Evolutionary conservation across 2,888 invertebrate species (phyloP).

Genomic region (Drosophila helvetica): DNA sequence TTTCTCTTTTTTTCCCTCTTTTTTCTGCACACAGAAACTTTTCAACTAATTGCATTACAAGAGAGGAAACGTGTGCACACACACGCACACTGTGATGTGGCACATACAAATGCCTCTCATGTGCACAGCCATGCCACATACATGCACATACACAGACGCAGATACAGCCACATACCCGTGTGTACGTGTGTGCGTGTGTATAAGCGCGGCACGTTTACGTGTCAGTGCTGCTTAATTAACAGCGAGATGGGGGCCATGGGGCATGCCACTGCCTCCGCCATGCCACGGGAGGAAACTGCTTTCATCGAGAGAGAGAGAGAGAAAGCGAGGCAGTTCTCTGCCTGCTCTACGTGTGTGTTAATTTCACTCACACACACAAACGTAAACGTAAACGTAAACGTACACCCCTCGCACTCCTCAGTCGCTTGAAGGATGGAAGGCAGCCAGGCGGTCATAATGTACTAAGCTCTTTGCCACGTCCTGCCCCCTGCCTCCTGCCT

Average conservation of each 20-base stretch:
- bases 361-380: not conserved
- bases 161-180: too few species aligned
- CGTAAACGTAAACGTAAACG: not conserved
- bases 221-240: slow-evolving; percentile 73
- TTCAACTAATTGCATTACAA: slow-evolving; percentile 78
- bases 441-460: slow-evolving; percentile 64
- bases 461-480: slow-evolving; percentile 47
- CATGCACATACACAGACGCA: slow-evolving; percentile 10
- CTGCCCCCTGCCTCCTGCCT: slow-evolving; percentile 7
- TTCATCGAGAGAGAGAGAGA: too few species aligned
- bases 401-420: not conserved
- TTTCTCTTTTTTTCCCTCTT: slow-evolving; percentile 14
- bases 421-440: slow-evolving; percentile 15
- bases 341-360: not conserved
- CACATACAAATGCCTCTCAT: not conserved
- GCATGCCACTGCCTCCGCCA: not conserved
- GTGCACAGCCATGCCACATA: not conserved
- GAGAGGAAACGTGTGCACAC: slow-evolving; percentile 72
- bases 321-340: not conserved
- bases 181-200: too few species aligned
- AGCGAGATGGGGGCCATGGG: slow-evolving; percentile 25
- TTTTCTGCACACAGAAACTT: slow-evolving; percentile 63
- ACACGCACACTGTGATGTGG: not conserved
- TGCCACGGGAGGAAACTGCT: not conserved
- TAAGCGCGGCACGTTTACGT: slow-evolving; percentile 56